phyloP scores from a whole-genome alignment of 2,888 invertebrate genomes.

The Halictus ligatus region DNA sequence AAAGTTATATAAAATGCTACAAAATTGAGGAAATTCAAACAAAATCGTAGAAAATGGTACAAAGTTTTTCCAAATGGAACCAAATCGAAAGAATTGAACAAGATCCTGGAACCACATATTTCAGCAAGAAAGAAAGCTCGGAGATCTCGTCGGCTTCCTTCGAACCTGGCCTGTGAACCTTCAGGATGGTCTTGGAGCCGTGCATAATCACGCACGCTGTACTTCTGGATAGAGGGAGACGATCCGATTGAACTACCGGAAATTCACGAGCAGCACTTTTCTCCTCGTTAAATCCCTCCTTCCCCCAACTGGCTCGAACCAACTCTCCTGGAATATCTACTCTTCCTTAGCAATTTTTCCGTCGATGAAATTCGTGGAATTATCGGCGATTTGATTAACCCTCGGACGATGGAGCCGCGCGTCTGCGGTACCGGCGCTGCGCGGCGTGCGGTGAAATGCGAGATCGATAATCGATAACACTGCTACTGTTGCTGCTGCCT shows the following conservation, averaged over 20 bases:
- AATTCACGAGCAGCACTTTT: constrained; percentile 12
- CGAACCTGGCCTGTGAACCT: neutral
- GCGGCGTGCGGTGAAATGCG: neutral
- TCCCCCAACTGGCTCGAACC: neutral
- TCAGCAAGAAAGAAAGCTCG: neutral
- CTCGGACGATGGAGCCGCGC: neutral
- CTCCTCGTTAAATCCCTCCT: neutral
- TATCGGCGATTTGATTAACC: constrained; percentile 10
- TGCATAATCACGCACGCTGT: constrained; percentile 16
- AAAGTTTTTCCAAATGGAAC: too few species aligned
- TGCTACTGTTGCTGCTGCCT: neutral
- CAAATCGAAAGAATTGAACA: too few species aligned
- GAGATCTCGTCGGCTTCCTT: constrained; percentile 15
- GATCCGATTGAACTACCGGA: neutral
- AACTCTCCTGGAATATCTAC: neutral
- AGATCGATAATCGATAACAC: constrained; percentile 2
- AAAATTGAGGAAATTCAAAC: too few species aligned
- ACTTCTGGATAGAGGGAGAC: neutral
- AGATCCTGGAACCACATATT: constrained; percentile 10
- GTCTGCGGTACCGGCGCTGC: neutral
- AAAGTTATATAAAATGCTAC: too few species aligned
- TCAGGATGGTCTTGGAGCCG: neutral
- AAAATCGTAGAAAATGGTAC: too few species aligned
- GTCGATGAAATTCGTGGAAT: constrained; percentile 5
- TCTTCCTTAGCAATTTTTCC: constrained; percentile 8